These are phyloP conservation scores for Serilophus lunatus DNA, from an alignment of 2,113 vertebrate species.

Conservation along the genomic window DNA sequence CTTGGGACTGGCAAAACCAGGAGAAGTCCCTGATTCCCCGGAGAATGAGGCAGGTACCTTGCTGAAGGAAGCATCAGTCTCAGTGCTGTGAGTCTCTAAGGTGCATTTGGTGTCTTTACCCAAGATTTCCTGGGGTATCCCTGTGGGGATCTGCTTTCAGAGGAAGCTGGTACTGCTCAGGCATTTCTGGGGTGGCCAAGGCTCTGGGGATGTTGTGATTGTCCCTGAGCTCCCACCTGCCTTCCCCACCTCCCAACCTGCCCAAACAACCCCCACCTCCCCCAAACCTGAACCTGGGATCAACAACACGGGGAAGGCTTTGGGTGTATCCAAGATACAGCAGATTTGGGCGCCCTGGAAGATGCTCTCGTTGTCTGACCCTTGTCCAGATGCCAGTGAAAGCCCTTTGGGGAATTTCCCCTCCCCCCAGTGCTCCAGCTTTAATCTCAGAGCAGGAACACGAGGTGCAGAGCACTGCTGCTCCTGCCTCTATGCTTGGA, in stretches of 20 bases:
- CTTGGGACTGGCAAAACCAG: not conserved
- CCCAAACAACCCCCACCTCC: not conserved
- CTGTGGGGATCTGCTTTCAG: rapidly evolving
- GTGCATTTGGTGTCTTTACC: not conserved
- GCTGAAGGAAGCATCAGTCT: not conserved
- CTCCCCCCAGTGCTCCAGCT: not conserved
- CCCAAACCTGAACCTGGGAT: not conserved
- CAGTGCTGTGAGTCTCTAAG: not conserved
- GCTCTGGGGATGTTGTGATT: rapidly evolving
- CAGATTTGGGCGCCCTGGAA: constrained; percentile 28
- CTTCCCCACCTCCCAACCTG: not conserved
- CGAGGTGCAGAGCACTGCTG: not conserved
- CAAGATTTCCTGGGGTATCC: not conserved
- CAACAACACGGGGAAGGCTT: not conserved
- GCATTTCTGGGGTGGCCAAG: not conserved
- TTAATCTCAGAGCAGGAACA: not conserved
- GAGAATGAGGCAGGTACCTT: not conserved
- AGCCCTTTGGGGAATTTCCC: constrained; percentile 13
- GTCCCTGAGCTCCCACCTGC: not conserved
- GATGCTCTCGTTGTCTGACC: constrained; percentile 21
- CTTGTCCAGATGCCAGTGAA: constrained; percentile 21
- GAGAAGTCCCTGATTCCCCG: not conserved
- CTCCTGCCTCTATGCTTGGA: not conserved
- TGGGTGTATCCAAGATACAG: not conserved
- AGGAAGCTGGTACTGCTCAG: not conserved